Evolutionary conservation across 2,797 vertebrate genomes (phyloP).

Genomic region (Helarctos malayanus): DNA sequence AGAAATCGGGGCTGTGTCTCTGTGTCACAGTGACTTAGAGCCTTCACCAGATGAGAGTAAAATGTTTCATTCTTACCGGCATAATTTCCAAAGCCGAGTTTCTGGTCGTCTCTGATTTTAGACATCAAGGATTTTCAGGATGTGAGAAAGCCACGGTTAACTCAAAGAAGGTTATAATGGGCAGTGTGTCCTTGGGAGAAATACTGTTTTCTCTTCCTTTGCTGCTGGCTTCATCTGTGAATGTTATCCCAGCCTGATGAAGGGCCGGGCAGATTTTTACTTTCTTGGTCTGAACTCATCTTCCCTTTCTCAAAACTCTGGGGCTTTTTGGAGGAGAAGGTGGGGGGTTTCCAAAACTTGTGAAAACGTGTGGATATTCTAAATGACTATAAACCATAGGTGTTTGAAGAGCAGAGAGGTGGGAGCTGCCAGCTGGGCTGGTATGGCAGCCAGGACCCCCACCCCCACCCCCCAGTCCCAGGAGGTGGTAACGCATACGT

Average conservation of each 20-base stretch:
- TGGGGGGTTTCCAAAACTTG: neutral
- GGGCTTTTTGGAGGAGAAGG: neutral
- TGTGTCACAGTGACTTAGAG: neutral
- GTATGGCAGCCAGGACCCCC: neutral
- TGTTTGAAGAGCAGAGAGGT: neutral
- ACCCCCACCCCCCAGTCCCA: neutral
- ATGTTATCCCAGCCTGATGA: neutral
- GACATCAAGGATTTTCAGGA: conserved; percentile 12
- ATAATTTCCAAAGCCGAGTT: neutral
- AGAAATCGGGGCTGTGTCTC: neutral
- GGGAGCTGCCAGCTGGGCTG: neutral
- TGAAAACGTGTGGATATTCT: neutral
- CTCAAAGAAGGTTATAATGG: neutral
- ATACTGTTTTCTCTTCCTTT: neutral
- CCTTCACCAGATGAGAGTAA: neutral
- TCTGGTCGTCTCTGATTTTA: neutral
- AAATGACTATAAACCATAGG: neutral
- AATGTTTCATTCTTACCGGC: neutral
- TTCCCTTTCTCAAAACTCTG: conserved; percentile 23
- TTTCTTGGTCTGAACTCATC: neutral
- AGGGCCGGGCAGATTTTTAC: neutral
- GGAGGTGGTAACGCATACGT: neutral
- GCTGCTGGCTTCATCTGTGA: neutral
- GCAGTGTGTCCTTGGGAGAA: neutral
- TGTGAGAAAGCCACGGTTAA: neutral